phyloP scores from a whole-genome alignment of 2,888 invertebrate species.

The Erynnis tages region DNA sequence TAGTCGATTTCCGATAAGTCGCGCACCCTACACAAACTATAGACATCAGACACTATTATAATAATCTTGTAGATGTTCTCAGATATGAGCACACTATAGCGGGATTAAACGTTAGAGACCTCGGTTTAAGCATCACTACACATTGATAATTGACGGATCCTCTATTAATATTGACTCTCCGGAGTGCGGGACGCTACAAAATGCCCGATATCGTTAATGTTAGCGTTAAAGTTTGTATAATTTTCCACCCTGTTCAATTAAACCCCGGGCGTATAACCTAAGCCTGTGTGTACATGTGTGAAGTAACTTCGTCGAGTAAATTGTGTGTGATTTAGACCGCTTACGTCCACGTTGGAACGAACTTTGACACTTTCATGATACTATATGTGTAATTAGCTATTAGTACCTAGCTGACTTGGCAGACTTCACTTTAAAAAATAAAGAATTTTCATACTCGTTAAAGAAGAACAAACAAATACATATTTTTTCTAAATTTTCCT shows the following conservation, averaged over 20 bases:
- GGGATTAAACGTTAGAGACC: conserved; percentile 35
- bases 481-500: too few relatives aligned
- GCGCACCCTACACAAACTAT: too few relatives aligned
- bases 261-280: conserved; percentile 42
- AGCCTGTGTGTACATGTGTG: conserved; percentile 28
- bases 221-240: conserved; percentile 58
- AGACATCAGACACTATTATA: not conserved
- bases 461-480: too few relatives aligned
- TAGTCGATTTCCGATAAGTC: too few relatives aligned
- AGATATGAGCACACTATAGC: not conserved
- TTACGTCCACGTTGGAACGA: conserved; percentile 4
- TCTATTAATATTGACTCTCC: conserved; percentile 73
- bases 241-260: conserved; percentile 52
- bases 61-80: not conserved
- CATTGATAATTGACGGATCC: conserved; percentile 74
- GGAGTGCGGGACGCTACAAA: conserved; percentile 47
- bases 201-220: conserved; percentile 51
- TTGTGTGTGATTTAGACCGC: conserved; percentile 48
- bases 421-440: too few relatives aligned
- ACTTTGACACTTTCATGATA: not conserved
- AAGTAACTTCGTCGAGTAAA: conserved; percentile 40
- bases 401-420: too few relatives aligned
- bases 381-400: too few relatives aligned
- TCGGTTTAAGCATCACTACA: conserved; percentile 69
- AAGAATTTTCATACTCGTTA: too few relatives aligned